These are phyloP conservation scores for Mus spretus DNA, from an alignment of 2,797 vertebrate species.

Conservation along the genomic window DNA sequence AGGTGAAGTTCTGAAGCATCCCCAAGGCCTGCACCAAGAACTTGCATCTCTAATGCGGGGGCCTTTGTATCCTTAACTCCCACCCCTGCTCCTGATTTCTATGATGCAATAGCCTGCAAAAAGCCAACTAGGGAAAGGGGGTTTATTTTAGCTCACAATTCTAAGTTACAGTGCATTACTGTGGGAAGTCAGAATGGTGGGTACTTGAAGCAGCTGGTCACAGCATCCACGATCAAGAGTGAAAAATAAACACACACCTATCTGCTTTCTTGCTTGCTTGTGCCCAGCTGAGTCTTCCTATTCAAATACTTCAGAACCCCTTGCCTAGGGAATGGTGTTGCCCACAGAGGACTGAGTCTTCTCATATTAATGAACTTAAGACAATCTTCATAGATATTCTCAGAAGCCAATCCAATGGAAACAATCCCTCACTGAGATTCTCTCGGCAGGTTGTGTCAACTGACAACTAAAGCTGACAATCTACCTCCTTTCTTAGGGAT, in stretches of 20 bases:
- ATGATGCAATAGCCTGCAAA: not conserved
- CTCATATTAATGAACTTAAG: not conserved
- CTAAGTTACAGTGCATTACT: not conserved
- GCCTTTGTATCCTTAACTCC: not conserved
- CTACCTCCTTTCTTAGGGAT: not conserved
- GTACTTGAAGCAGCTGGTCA: not conserved
- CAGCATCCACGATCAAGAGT: not conserved
- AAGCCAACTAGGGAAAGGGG: no score
- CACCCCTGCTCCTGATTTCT: not conserved
- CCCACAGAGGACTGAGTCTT: not conserved
- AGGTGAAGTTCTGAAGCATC: not conserved
- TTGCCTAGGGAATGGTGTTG: not conserved
- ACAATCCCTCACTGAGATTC: not conserved
- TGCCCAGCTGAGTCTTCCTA: not conserved
- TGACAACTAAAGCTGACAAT: no score
- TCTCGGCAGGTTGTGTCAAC: not conserved
- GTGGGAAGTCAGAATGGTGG: no score
- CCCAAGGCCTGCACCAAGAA: fast-evolving
- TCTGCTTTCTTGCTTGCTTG: not conserved
- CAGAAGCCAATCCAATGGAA: not conserved
- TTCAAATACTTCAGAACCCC: not conserved
- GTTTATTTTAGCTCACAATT: not conserved
- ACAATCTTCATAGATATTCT: not conserved
- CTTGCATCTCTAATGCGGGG: not conserved
- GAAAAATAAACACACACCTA: not conserved